These are phyloP conservation scores for Saccostrea echinata DNA, from an alignment of 1,140 invertebrate species.

Conservation along the genomic window DNA sequence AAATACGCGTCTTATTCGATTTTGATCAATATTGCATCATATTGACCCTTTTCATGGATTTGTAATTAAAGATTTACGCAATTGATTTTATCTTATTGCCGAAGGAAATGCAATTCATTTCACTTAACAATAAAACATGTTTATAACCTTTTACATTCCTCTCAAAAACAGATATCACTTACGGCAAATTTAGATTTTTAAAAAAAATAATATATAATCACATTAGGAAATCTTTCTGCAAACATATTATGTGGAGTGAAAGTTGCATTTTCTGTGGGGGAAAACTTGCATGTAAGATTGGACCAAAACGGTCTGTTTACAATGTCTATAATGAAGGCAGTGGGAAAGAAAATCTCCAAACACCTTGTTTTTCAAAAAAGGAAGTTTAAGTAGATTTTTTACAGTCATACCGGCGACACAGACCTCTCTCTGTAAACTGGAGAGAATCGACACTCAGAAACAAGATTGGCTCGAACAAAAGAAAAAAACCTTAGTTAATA, in stretches of 20 bases:
- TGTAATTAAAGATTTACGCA: not conserved
- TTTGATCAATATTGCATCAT: constrained; percentile 32
- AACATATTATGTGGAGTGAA: too few relatives aligned
- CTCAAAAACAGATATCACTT: not conserved
- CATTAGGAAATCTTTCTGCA: too few relatives aligned
- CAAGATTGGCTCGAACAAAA: constrained; percentile 13
- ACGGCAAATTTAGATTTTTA: not conserved
- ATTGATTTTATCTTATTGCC: not conserved
- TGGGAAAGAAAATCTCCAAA: not conserved
- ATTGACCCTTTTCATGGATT: not conserved
- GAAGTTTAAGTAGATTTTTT: constrained; percentile 10
- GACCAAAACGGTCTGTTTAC: not conserved
- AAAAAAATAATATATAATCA: not conserved
- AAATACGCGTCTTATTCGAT: not conserved
- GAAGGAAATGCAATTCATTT: not conserved
- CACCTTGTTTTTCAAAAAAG: constrained; percentile 13
- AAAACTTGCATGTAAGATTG: not conserved
- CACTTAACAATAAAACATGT: not conserved
- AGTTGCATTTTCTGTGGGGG: too few relatives aligned
- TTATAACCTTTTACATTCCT: not conserved
- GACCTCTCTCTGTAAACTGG: not conserved
- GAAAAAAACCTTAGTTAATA: constrained; percentile 6
- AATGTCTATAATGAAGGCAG: not conserved
- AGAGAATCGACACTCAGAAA: constrained; percentile 18
- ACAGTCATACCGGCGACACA: constrained; percentile 5